Base-by-base conservation (phyloP, 2,888 invertebrate species). In the Sinopyrophorus schimmeli region DNA sequence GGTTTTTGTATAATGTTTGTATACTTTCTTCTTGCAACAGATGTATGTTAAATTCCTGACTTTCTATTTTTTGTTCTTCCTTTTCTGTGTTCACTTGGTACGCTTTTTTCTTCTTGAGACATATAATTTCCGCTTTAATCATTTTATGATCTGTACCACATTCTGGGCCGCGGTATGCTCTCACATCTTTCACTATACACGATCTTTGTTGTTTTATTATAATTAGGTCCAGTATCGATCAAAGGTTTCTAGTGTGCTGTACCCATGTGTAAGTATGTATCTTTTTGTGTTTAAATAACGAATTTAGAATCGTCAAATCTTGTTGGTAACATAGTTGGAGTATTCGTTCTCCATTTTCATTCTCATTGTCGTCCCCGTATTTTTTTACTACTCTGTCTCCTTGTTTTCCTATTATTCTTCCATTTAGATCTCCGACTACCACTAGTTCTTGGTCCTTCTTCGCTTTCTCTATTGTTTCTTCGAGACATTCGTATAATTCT, bases 351-450 rank as follows among this genome's bases (percentile, higher is more conserved):
- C 24, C 24, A 24, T n/a, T 24, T 7, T 24, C n/a, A n/a, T n/a
- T n/a, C n/a, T n/a, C n/a, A n/a, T n/a, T n/a, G n/a, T n/a, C n/a
- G n/a, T n/a, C n/a, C 24, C 24, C 5, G 24, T n/a, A 24, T 24
- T 10, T 24, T 24, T n/a, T 10, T 24, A 24, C 24, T 24, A n/a
- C 24, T 24, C 24, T 24, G 24, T 24, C 3, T 24, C 24, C n/a
- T 24, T 24, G 24, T 24, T 24, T 24, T 24, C 24, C 24, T 24
- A 7, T 24, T 24, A 24, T 24, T 24, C n/a, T n/a, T n/a, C 9
- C n/a, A 24, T n/a, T 24, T 24, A 24, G 9, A 24, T 24, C 24
- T 24, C 24, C 24, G 24, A n/a, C 24, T 24, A 24, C 24, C 24
- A 24, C 24, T n/a, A 24, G 5, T 24, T 24, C 24, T n/a, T 24